Evolutionary conservation across 2,113 vertebrate genomes (phyloP).

Genomic region (Clupea harengus): DNA sequence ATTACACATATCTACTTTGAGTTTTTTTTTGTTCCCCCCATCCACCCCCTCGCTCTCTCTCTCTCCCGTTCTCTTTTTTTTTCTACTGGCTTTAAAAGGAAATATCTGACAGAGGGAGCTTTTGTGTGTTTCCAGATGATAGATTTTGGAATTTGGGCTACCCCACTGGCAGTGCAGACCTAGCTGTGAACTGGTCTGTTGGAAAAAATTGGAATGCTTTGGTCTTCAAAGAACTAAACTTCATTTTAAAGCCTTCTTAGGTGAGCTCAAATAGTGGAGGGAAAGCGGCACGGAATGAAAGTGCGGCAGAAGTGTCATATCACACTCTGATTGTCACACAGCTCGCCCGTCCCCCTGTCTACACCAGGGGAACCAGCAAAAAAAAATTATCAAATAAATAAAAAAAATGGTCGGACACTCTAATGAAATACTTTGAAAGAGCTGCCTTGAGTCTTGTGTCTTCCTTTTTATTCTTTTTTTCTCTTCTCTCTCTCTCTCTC

Average conservation of each 20-base stretch:
- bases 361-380: slow-evolving; percentile 37
- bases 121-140: slow-evolving; percentile 99
- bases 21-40: slow-evolving; percentile 50
- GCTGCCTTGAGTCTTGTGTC: slow-evolving; percentile 61
- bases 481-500: neutral
- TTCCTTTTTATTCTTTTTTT: slow-evolving; percentile 51
- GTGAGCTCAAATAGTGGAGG: slow-evolving; percentile 92
- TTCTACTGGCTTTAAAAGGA: slow-evolving; percentile 77
- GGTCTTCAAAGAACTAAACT: slow-evolving; percentile 99
- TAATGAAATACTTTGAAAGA: slow-evolving; percentile 64
- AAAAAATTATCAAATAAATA: slow-evolving; percentile 14
- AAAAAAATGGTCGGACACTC: slow-evolving; percentile 53
- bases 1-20: slow-evolving; percentile 88
- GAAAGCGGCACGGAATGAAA: slow-evolving; percentile 82
- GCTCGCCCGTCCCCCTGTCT: slow-evolving; percentile 40
- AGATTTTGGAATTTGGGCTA: slow-evolving; percentile 99
- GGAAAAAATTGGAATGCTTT: slow-evolving; percentile 97
- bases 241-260: slow-evolving; percentile 97
- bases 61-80: slow-evolving; percentile 59
- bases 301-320: slow-evolving; percentile 76
- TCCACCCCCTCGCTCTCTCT: slow-evolving; percentile 50
- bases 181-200: slow-evolving; percentile 99
- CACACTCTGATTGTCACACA: slow-evolving; percentile 68
- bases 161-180: slow-evolving; percentile 94
- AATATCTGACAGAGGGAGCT: slow-evolving; percentile 87